Conservation (phyloP, 1,140 invertebrate genomes). For the Drosophila willistoni region DNA sequence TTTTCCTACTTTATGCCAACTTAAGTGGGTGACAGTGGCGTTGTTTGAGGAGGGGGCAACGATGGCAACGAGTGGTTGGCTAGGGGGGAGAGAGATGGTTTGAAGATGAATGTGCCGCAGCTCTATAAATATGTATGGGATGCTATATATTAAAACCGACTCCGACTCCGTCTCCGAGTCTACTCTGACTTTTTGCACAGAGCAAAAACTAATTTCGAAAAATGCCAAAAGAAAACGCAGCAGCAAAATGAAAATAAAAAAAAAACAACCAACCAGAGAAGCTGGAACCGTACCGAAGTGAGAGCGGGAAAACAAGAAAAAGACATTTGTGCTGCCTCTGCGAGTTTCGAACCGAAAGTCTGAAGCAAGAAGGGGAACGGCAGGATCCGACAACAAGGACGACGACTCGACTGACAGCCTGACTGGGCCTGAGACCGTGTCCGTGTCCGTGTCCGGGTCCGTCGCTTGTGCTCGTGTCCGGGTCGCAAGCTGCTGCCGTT, state of each 20-base stretch:
- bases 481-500: slow-evolving; percentile 52
- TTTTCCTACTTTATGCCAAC: slow-evolving; percentile 77
- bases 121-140: slow-evolving; percentile 82
- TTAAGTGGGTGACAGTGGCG: slow-evolving; percentile 71
- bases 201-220: slow-evolving; percentile 83
- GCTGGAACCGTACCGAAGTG: slow-evolving; percentile 12
- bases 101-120: slow-evolving; percentile 81
- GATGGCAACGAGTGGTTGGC: background rate
- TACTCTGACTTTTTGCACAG: slow-evolving; percentile 60
- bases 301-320: slow-evolving; percentile 56
- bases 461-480: slow-evolving; percentile 34
- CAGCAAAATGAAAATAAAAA: slow-evolving; percentile 77
- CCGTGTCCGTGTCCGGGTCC: slow-evolving; percentile 17
- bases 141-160: slow-evolving; percentile 83
- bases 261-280: slow-evolving; percentile 47
- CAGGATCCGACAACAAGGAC: slow-evolving; percentile 25
- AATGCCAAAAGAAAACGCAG: slow-evolving; percentile 82
- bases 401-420: slow-evolving; percentile 54
- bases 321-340: slow-evolving; percentile 76
- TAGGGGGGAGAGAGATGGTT: slow-evolving; percentile 27
- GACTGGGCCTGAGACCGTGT: slow-evolving; percentile 53
- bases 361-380: background rate
- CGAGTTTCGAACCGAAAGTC: slow-evolving; percentile 38
- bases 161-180: slow-evolving; percentile 47
- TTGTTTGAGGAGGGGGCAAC: background rate